phyloP scores from a whole-genome alignment of 2,797 vertebrate species.

The Orientallactaga sibirica region DNA sequence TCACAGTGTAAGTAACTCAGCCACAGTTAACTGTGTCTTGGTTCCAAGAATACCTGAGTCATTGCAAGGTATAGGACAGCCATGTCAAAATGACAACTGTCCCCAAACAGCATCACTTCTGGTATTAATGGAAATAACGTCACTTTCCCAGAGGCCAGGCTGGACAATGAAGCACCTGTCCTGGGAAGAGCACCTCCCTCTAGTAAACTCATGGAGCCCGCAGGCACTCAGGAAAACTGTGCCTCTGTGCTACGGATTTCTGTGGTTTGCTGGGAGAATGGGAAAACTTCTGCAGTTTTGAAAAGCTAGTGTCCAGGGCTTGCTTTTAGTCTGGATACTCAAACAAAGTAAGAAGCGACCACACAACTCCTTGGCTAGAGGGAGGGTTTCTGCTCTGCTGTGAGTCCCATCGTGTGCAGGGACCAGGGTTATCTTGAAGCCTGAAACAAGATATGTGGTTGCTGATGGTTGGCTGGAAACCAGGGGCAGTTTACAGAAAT shows the following conservation, averaged over 20 bases:
- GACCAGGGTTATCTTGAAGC: background rate
- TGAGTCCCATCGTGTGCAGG: background rate
- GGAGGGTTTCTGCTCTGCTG: background rate
- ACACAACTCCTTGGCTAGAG: background rate
- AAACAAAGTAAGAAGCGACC: background rate
- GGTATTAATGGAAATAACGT: background rate
- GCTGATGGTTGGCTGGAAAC: slow-evolving; percentile 9
- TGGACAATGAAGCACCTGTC: background rate
- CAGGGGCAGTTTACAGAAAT: background rate
- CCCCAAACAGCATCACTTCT: background rate
- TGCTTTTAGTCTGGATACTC: background rate
- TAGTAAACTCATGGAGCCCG: background rate
- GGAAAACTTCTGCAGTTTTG: background rate
- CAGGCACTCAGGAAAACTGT: background rate
- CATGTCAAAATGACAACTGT: background rate
- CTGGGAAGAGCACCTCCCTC: background rate
- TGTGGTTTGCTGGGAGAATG: background rate
- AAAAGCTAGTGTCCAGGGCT: background rate
- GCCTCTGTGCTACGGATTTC: background rate
- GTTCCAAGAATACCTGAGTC: background rate
- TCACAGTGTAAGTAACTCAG: background rate
- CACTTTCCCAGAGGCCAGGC: background rate
- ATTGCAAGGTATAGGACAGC: background rate
- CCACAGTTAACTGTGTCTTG: background rate
- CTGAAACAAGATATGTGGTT: background rate